Percentiles rank a stretch among this genome's conserved stretches.
Evolutionary conservation across 30 jellyfish, hydroid and myxozoan genomes (phyloP).

Genomic region (Rhopilema esculentum): DNA sequence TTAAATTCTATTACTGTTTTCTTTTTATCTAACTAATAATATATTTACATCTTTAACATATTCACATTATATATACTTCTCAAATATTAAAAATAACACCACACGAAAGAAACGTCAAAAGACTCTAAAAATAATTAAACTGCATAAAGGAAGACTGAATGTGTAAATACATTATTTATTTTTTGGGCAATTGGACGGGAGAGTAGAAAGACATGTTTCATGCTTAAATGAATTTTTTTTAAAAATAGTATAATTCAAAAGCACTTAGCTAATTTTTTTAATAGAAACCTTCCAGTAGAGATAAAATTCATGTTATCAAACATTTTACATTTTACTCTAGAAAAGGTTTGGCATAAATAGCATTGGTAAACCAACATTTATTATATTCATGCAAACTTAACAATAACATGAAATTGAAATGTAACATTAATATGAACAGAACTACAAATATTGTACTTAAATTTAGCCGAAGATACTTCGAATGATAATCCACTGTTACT

Average conservation of each 20-base stretch:
- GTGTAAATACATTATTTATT: not conserved
- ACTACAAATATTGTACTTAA: slow-evolving; percentile 25
- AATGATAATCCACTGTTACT: not conserved
- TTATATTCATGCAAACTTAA: not conserved
- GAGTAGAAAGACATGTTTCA: not conserved
- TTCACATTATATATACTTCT: slow-evolving; percentile 53
- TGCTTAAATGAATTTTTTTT: too few relatives aligned
- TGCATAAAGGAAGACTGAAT: not conserved
- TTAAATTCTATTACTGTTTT: slow-evolving; percentile 8
- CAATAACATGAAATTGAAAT: not conserved
- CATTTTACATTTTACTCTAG: not conserved
- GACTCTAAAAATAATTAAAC: not conserved
- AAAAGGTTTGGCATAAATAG: not conserved
- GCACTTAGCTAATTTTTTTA: too few relatives aligned
- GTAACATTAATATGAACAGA: slow-evolving; percentile 47
- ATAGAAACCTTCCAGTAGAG: too few relatives aligned
- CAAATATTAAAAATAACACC: slow-evolving; percentile 40
- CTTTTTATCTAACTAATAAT: slow-evolving; percentile 25
- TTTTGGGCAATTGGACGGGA: not conserved
- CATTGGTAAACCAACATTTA: not conserved
- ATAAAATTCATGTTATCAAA: too few relatives aligned
- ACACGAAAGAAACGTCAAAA: slow-evolving; percentile 29
- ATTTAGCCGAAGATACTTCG: not conserved
- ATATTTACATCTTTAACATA: slow-evolving; percentile 73
- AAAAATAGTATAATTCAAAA: too few relatives aligned